Evolutionary conservation across 92 coral and sea anemone species (phyloP).

Genomic region (Zoanthus sociatus): DNA sequence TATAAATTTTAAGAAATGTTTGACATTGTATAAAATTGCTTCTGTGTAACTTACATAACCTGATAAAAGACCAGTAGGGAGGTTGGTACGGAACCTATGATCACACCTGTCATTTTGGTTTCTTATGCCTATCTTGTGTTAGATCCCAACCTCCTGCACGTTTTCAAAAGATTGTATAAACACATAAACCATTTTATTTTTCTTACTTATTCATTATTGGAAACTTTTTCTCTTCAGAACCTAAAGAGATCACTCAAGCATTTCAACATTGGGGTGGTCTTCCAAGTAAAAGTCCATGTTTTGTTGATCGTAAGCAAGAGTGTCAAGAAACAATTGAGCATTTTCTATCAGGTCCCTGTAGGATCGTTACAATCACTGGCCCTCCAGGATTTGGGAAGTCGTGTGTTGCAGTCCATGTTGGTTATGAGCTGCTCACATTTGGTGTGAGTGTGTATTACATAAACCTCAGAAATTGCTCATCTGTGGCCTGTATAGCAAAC

Average conservation of each 20-base stretch:
- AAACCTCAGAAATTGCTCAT: conserved; percentile 78
- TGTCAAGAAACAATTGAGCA: conserved; percentile 73
- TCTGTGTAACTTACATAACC: no score
- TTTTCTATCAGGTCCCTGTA: conserved; percentile 69
- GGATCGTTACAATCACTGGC: conserved; percentile 87
- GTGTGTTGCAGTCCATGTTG: conserved; percentile 89
- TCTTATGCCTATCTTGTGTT: no score
- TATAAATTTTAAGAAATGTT: no score
- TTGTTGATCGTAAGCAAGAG: conserved; percentile 89
- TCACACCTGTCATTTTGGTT: no score
- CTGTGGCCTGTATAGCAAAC: conserved; percentile 85
- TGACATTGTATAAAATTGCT: no score
- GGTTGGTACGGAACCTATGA: no score
- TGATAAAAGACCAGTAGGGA: no score
- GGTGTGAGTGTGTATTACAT: conserved; percentile 79
- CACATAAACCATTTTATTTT: no score
- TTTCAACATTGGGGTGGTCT: conserved; percentile 88
- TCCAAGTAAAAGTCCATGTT: conserved; percentile 81
- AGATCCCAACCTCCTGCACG: no score
- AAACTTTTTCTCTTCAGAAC: conserved; percentile 45
- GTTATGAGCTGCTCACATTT: conserved; percentile 77
- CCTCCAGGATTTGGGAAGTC: conserved; percentile 99
- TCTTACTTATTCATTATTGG: no score
- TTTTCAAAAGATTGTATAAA: no score
- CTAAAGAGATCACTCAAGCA: conserved; percentile 60